Base-by-base conservation (phyloP, 2,888 invertebrate genomes). In the Hirtodrosophila cameraria region DNA sequence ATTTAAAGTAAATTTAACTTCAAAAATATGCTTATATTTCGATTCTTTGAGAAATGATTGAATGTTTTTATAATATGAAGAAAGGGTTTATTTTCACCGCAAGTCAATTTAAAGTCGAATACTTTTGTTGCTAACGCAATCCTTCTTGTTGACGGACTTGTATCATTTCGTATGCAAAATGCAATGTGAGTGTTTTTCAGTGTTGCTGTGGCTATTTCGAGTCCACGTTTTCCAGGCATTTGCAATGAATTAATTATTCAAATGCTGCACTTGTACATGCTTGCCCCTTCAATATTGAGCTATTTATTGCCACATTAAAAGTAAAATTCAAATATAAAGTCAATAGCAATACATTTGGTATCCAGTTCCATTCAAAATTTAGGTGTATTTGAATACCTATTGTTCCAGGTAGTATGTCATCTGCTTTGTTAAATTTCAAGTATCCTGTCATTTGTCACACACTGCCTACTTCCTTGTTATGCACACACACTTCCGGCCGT, bases 361-460 rank as follows among this genome's bases (percentile, higher is more conserved):
- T 2, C 1, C 18, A 18, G 18, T 18, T 18, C 18, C 18, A 4
- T 1, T 18, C 18, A 2, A 3, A 20, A 20, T 20, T 3, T 2
- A 20, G 18, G 5, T 20, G 5, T 20, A 20, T 20, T 20, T 20
- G 18, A 20, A 20, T n/a, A n/a, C n/a, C n/a, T n/a, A 20, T 20
- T 20, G 18, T 13, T 1, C 3, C 13, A 9, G 13, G n/a, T n/a
- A 1, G 9, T 33, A n/a, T 46, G 13, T 5, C 6, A 11, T 6
- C 8, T 8, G 5, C 7, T 15, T 28, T 46, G 2, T 43, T 28
- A 30, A 30, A 35, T 27, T 35, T 9, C 30, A 16, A 36, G 31
- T 30, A 53, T 72, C 72, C 68, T 68, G 72, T 41, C 52, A 58
- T 72, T 65, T 65, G 58, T 50, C 52, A 49, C 50, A 16, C 31